These are phyloP conservation scores for Carcinoscorpius rotundicauda DNA, from an alignment of 1,140 invertebrate species.

Conservation along the genomic window DNA sequence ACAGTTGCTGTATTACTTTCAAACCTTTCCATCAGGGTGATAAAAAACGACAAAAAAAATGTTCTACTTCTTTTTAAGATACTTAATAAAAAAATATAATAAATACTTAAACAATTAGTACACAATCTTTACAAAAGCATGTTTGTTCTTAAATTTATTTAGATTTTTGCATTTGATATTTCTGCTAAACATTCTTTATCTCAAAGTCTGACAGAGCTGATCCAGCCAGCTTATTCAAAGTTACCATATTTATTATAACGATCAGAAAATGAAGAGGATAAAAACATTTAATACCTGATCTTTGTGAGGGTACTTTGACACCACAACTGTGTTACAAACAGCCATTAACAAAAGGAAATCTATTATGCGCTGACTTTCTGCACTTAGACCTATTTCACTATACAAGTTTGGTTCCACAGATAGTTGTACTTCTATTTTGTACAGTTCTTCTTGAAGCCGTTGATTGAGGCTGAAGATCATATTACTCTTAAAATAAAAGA, in stretches of 20 bases:
- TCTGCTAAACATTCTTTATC: conserved; percentile 47
- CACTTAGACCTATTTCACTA: neutral
- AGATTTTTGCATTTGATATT: conserved; percentile 34
- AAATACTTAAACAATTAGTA: too few species aligned
- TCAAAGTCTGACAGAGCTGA: too few species aligned
- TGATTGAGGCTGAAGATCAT: conserved; percentile 44
- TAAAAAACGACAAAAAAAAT: too few species aligned
- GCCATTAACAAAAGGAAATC: conserved; percentile 87
- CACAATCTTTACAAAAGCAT: too few species aligned
- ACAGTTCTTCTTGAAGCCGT: conserved; percentile 52
- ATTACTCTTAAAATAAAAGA: too few species aligned
- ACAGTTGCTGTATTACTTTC: too few species aligned
- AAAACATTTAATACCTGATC: conserved; percentile 45
- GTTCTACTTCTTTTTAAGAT: too few species aligned
- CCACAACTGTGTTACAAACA: conserved; percentile 93
- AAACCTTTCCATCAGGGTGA: too few species aligned
- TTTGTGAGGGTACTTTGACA: conserved; percentile 73
- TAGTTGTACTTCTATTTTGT: conserved; percentile 26
- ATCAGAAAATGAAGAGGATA: neutral
- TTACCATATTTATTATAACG: too few species aligned
- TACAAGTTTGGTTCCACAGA: conserved; percentile 2
- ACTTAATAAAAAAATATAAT: too few species aligned
- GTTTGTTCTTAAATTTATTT: neutral
- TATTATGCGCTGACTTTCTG: conserved; percentile 42
- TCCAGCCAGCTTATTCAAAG: too few species aligned